These are phyloP conservation scores for Drosophila lacicola DNA, from an alignment of 2,888 invertebrate genomes.

Conservation along the genomic window DNA sequence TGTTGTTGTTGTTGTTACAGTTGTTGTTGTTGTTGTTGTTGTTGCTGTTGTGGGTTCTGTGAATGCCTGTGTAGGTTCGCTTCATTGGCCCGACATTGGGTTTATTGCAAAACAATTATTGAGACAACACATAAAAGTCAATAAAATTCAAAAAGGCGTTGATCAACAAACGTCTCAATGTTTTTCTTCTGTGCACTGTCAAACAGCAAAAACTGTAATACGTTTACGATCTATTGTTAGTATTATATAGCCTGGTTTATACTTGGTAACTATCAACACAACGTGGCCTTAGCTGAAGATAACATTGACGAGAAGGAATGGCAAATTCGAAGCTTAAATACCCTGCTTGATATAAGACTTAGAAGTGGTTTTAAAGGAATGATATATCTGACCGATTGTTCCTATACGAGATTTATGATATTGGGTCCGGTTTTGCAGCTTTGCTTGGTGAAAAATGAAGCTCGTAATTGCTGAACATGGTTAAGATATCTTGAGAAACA, in stretches of 20 bases:
- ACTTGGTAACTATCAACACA: conserved; percentile 5
- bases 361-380: too few relatives aligned
- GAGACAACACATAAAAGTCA: conserved; percentile 66
- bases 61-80: conserved; percentile 10
- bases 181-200: conserved; percentile 28
- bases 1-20: conserved; percentile 25
- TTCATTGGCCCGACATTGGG: conserved; percentile 64
- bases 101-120: conserved; percentile 74
- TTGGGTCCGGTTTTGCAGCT: too few relatives aligned
- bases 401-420: too few relatives aligned
- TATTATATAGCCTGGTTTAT: background rate
- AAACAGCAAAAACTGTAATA: conserved; percentile 8
- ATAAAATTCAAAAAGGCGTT: conserved; percentile 46
- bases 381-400: too few relatives aligned
- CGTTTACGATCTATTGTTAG: background rate
- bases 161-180: conserved; percentile 70
- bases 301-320: background rate
- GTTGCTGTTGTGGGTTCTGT: background rate
- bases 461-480: too few relatives aligned
- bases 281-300: background rate
- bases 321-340: too few relatives aligned
- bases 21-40: conserved; percentile 1
- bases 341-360: too few relatives aligned
- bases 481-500: too few relatives aligned
- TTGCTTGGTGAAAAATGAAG: too few relatives aligned